Percentiles rank a stretch among this genome's conserved stretches.
These are phyloP conservation scores for Batillaria attramentaria DNA, from an alignment of 1,140 invertebrate species.

Conservation along the genomic window DNA sequence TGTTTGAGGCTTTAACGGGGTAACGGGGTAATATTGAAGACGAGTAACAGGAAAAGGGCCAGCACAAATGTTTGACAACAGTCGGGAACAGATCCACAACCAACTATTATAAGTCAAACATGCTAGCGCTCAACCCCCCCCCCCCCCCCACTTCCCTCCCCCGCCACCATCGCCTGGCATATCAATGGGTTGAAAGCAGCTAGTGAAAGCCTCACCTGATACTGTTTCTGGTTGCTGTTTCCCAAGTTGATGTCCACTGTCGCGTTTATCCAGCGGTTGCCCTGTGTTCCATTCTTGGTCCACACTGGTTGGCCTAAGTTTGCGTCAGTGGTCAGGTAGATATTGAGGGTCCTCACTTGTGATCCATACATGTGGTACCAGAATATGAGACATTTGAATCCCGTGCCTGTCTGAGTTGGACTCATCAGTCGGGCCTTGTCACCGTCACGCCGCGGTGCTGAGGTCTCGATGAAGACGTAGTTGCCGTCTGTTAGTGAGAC, in stretches of 20 bases:
- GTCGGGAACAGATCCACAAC: not conserved
- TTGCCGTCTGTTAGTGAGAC: conserved; percentile 17
- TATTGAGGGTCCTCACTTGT: conserved; percentile 48
- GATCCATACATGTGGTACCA: conserved; percentile 53
- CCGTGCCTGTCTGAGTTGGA: conserved; percentile 60
- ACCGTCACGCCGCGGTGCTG: conserved; percentile 31
- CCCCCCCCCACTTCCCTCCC: too few species aligned
- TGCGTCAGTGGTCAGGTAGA: conserved; percentile 38
- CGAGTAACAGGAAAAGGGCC: too few species aligned
- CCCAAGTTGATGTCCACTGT: conserved; percentile 43
- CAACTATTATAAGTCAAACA: not conserved
- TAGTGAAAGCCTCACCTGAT: conserved; percentile 5
- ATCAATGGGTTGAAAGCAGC: too few species aligned
- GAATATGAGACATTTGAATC: conserved; percentile 62
- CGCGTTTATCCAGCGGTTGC: conserved; percentile 61
- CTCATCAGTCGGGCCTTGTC: conserved; percentile 43
- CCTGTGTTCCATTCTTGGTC: conserved; percentile 61
- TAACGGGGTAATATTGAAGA: not conserved
- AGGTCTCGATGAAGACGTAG: conserved; percentile 48
- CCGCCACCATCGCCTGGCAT: too few species aligned
- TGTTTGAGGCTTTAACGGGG: too few species aligned
- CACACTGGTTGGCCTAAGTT: conserved; percentile 40
- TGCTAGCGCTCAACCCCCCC: not conserved
- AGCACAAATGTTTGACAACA: not conserved
- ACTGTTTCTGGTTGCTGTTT: conserved; percentile 11